phyloP scores from a whole-genome alignment of 2,113 vertebrate species.

The Micronisus gabar region DNA sequence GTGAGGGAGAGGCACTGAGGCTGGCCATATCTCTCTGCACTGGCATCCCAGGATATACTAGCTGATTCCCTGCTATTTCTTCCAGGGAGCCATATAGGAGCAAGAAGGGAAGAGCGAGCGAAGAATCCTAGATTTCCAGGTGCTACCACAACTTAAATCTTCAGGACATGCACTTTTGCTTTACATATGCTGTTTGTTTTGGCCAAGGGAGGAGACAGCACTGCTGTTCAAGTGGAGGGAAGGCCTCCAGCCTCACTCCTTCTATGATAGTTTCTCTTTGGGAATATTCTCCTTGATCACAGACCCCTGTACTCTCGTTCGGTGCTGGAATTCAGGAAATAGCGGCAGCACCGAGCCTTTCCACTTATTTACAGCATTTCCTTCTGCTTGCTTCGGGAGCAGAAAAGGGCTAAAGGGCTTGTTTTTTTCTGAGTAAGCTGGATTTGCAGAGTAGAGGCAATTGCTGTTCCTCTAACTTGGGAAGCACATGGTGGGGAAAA shows the following conservation, averaged over 20 bases:
- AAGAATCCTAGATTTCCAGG: background rate
- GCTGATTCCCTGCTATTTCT: background rate
- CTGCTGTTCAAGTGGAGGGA: background rate
- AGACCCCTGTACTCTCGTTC: background rate
- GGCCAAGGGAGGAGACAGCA: background rate
- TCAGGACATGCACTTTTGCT: background rate
- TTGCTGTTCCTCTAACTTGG: background rate
- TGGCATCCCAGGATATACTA: background rate
- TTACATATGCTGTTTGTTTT: background rate
- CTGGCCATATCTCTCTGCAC: background rate
- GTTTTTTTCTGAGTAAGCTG: background rate
- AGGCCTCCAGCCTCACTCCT: background rate
- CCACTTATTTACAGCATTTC: background rate
- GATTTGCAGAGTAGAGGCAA: background rate
- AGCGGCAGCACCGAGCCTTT: background rate
- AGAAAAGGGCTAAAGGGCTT: background rate
- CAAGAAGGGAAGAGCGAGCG: background rate
- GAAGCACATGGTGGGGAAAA: background rate
- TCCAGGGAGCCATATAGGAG: background rate
- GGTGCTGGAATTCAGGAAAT: background rate
- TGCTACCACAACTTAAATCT: background rate
- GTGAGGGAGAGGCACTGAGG: background rate
- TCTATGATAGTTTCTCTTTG: background rate
- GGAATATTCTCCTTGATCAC: background rate
- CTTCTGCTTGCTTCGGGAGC: background rate